Percentiles rank a stretch among this genome's conserved stretches.
phyloP scores from a whole-genome alignment of 1,140 invertebrate genomes.

The Aradophagus sp. region DNA sequence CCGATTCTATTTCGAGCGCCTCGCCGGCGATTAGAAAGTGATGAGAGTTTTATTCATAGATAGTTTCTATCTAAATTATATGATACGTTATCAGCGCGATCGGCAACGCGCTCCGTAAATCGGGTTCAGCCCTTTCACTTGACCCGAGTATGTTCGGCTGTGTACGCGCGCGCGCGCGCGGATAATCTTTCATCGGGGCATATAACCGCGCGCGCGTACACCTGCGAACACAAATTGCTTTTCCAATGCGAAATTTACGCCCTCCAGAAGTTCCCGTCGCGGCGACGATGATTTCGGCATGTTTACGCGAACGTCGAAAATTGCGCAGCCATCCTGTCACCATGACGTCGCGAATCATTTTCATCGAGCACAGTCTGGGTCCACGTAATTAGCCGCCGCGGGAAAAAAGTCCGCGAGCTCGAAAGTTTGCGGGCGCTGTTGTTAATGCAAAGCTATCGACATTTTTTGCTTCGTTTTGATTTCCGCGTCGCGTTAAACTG shows the following conservation, averaged over 20 bases:
- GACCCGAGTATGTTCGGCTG: conserved; percentile 48
- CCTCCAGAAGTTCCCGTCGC: conserved; percentile 39
- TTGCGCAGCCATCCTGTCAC: too few relatives aligned
- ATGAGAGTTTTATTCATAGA: conserved; percentile 51
- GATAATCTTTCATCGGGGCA: conserved; percentile 37
- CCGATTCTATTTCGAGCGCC: conserved; percentile 40
- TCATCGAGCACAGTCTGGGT: too few relatives aligned
- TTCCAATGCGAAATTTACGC: conserved; percentile 47
- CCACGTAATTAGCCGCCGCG: too few relatives aligned
- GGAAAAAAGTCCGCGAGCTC: too few relatives aligned
- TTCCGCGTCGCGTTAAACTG: too few relatives aligned
- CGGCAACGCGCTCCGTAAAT: conserved; percentile 52
- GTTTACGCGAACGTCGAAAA: conserved; percentile 29
- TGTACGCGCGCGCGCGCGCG: conserved; percentile 29
- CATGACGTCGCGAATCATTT: too few relatives aligned
- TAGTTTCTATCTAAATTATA: conserved; percentile 55
- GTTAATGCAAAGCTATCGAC: too few relatives aligned
- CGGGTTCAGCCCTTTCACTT: conserved; percentile 55
- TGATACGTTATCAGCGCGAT: conserved; percentile 51
- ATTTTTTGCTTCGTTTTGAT: too few relatives aligned
- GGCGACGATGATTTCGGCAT: conserved; percentile 39
- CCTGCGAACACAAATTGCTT: conserved; percentile 39
- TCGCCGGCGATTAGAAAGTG: conserved; percentile 46
- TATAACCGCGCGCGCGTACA: conserved; percentile 31
- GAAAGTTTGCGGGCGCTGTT: too few relatives aligned